Percentiles rank a stretch among this genome's conserved stretches.
These are phyloP conservation scores for Brevimyrus niger DNA, from an alignment of 2,113 vertebrate genomes.

Conservation along the genomic window DNA sequence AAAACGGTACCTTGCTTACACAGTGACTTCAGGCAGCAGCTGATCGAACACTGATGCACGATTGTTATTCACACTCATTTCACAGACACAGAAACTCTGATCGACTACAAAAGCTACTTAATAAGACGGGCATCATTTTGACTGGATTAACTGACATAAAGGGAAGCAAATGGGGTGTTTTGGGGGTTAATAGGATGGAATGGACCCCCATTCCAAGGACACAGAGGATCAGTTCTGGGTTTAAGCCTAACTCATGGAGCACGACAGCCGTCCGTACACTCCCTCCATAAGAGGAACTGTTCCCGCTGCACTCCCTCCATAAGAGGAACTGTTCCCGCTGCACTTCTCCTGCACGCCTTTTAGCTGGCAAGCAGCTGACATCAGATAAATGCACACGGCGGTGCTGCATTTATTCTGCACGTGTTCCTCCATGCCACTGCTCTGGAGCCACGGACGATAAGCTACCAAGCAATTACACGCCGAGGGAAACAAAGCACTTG, in stretches of 20 bases:
- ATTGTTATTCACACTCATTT: background rate
- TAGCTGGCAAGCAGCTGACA: background rate
- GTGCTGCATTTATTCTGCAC: background rate
- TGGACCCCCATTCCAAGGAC: background rate
- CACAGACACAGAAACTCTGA: slow-evolving; percentile 17
- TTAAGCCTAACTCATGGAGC: background rate
- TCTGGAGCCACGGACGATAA: background rate
- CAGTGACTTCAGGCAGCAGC: background rate
- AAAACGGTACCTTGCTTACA: background rate
- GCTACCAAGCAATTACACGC: background rate
- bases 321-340: background rate
- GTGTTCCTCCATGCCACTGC: background rate
- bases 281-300: background rate
- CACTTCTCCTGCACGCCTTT: background rate
- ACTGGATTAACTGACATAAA: background rate
- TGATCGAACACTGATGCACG: background rate
- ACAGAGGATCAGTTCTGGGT: background rate
- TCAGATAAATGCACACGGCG: background rate
- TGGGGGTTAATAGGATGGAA: background rate
- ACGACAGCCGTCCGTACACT: background rate
- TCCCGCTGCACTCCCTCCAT: background rate
- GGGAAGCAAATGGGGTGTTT: background rate
- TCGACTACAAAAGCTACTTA: slow-evolving; percentile 9
- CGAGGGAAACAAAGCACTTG: background rate
- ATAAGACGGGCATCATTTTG: slow-evolving; percentile 2